A percentile compares a stretch with the other conserved stretches of the same genome.
Conservation (phyloP, 2,113 vertebrate species). For the Anarrhichthys ocellatus region DNA sequence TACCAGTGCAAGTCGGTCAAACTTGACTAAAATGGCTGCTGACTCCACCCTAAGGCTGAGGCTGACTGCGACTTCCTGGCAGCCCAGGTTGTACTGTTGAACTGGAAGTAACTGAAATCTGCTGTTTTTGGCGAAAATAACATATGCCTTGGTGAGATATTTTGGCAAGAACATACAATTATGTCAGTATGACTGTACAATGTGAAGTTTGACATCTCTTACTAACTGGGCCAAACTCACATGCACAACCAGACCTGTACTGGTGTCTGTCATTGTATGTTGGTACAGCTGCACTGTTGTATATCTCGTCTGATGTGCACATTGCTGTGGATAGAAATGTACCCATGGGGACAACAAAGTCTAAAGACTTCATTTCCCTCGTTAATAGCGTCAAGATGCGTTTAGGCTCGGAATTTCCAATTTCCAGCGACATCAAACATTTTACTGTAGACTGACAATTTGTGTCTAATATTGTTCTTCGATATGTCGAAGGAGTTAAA, state of each 20-base stretch:
- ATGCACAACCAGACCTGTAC: too few relatives aligned
- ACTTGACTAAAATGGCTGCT: neutral
- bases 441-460: too few relatives aligned
- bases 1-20: neutral
- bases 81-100: too few relatives aligned
- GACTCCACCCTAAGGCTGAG: too few relatives aligned
- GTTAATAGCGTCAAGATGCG: too few relatives aligned
- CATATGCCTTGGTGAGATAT: neutral
- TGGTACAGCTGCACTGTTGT: neutral
- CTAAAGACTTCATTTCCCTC: neutral
- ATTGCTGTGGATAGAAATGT: neutral
- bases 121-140: neutral
- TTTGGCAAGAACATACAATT: neutral
- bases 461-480: too few relatives aligned
- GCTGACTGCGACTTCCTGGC: too few relatives aligned
- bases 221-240: too few relatives aligned
- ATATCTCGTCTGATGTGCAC: neutral
- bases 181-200: neutral
- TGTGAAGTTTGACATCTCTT: too few relatives aligned
- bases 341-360: neutral
- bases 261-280: neutral
- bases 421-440: too few relatives aligned
- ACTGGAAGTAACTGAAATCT: neutral
- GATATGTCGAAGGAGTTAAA: neutral
- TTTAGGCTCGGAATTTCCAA: neutral